Conservation (phyloP, 2,888 invertebrate genomes). For the Xanthostigma xanthostigma region DNA sequence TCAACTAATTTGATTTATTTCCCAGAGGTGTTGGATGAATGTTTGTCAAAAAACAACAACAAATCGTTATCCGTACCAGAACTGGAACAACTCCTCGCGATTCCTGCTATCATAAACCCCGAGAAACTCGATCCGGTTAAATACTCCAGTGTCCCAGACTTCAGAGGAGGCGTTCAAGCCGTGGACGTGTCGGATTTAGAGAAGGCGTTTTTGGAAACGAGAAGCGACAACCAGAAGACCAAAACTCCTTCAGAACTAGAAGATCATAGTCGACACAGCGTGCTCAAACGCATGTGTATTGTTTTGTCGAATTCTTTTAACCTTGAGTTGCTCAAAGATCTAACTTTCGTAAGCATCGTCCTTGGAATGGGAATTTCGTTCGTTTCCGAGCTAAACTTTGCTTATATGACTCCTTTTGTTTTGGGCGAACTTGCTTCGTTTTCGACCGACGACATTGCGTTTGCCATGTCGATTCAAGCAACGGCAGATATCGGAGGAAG, state of each 20-base stretch:
- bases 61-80: no score
- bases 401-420: slow-evolving; percentile 31
- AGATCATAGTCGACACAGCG: background rate
- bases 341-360: slow-evolving; percentile 21
- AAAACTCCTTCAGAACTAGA: no score
- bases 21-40: background rate
- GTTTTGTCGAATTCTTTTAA: slow-evolving; percentile 18
- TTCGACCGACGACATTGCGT: slow-evolving; percentile 22
- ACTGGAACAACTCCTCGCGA: no score
- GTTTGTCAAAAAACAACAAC: no score
- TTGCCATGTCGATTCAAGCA: slow-evolving; percentile 26
- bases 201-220: no score
- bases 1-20: background rate
- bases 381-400: slow-evolving; percentile 31
- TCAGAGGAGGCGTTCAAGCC: no score
- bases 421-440: slow-evolving; percentile 25
- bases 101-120: no score
- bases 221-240: no score
- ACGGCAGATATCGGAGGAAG: slow-evolving; percentile 27
- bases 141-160: no score
- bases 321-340: slow-evolving; percentile 22
- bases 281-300: no score
- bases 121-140: no score
- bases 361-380: slow-evolving; percentile 30
- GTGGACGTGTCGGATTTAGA: no score